Conservation (phyloP, 2,888 invertebrate genomes). For the Temnothorax ravouxi region DNA sequence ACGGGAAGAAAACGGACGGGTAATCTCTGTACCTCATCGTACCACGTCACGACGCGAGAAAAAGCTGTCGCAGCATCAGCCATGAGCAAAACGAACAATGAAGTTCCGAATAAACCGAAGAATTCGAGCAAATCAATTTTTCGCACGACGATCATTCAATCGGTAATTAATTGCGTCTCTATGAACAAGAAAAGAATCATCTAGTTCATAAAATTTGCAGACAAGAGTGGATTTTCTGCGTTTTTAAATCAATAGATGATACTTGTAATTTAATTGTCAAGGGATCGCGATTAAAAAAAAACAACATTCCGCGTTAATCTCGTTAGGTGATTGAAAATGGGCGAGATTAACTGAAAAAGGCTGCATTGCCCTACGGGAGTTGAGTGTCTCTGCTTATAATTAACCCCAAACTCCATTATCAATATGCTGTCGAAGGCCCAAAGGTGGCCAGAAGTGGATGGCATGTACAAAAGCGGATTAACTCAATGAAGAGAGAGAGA, state of each 20-base stretch:
- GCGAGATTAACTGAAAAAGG: slow-evolving; percentile 2
- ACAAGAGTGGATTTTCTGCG: background rate
- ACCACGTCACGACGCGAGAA: background rate
- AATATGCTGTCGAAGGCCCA: slow-evolving; percentile 22
- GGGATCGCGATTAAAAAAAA: background rate
- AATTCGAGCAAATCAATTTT: background rate
- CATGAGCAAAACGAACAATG: background rate
- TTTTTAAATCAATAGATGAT: background rate
- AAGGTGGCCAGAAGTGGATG: background rate
- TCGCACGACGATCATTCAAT: background rate
- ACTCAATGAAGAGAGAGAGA: background rate
- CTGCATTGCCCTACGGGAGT: background rate
- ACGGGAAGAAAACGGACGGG: background rate
- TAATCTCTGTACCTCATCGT: background rate
- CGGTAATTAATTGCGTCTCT: background rate
- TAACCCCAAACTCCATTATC: slow-evolving; percentile 29
- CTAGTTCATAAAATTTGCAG: background rate
- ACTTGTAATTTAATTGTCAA: slow-evolving; percentile 9
- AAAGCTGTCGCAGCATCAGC: background rate
- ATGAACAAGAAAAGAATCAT: background rate
- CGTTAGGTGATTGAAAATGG: slow-evolving; percentile 16
- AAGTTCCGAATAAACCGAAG: background rate
- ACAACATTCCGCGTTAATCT: background rate
- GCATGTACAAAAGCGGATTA: slow-evolving; percentile 40
- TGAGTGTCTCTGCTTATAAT: slow-evolving; percentile 19